Evolutionary conservation across 1,140 invertebrate genomes (phyloP), one percentile per base, ranked within the genome.

Genomic region (Ooceraea biroi): DNA sequence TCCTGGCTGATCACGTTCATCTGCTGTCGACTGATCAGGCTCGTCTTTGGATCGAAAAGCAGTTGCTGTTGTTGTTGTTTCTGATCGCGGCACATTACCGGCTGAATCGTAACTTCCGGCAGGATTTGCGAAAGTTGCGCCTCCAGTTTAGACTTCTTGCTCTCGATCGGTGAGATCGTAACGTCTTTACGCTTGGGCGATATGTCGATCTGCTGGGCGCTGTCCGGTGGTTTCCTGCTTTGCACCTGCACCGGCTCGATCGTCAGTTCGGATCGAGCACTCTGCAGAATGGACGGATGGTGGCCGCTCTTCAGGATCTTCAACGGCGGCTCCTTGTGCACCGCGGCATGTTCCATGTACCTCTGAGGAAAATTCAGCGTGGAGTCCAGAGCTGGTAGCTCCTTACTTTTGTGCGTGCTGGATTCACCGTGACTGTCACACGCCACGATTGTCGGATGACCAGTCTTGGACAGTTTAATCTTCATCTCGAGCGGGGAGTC

Each of bases 1-100:
- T 94, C 93, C 69, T 93, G 92, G n/a, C 89, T 92, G 14, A 94
- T 90, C 7, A 94, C 94, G 89, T 92, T 95, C 93, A 92, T 93
- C 83, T 86, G 90, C 83, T 92, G 91, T 89, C 89, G 92, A 90
- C 92, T 94, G 84, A 92, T 92, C 55, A 84, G 83, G 90, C 77
- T 95, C 87, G 25, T 84, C 74, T 90, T 92, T 89, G 44, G 91
- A 91, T 85, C 94, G 89, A 84, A 93, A 0, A 93, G 72, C 8
- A 95, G 48, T 50, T 91, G 82, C 36, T 90, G 84, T 0, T 76
- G 58, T 8, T 77, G 73, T 44, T 77, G 74, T 17, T 78, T 80
- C 3, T 86, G 69, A 57, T 93, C 91, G 22, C 89, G 91, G 7
- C 88, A 65, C 8, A 82, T 63, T 1, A 94, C 85, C 2, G 93